Evolutionary conservation across 2,797 vertebrate genomes (phyloP).

Genomic region (Natrix natrix): DNA sequence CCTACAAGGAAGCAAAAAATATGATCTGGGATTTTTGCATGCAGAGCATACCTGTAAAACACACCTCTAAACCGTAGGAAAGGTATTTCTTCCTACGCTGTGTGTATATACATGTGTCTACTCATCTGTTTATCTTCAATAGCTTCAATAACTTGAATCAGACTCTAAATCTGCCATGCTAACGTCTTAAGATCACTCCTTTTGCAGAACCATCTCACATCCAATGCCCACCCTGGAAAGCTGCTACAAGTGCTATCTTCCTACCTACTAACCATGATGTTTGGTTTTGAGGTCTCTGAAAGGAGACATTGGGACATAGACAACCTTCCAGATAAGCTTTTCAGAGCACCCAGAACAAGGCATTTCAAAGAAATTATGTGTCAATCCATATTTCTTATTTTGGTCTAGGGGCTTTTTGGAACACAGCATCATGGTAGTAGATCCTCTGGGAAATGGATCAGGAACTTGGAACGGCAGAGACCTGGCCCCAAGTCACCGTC

Average conservation of each 20-base stretch:
- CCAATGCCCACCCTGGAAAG: background rate
- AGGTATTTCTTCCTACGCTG: background rate
- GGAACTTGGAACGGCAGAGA: background rate
- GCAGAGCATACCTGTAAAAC: background rate
- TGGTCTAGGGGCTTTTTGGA: background rate
- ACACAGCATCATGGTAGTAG: background rate
- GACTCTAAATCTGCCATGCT: background rate
- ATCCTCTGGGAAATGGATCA: background rate
- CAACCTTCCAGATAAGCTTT: background rate
- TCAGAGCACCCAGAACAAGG: background rate
- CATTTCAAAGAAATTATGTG: background rate
- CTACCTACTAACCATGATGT: background rate
- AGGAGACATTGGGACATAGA: background rate
- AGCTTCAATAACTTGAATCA: background rate
- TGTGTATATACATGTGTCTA: background rate
- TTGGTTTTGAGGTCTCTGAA: background rate
- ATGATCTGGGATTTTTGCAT: background rate
- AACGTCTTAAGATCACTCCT: background rate
- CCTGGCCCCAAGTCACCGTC: background rate
- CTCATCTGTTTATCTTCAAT: background rate
- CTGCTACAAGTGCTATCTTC: background rate
- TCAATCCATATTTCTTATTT: background rate
- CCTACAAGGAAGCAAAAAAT: background rate
- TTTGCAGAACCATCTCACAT: background rate
- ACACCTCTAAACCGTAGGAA: background rate